These are phyloP conservation scores for Chaetura pelagica DNA, from an alignment of 2,113 vertebrate genomes.

Conservation along the genomic window DNA sequence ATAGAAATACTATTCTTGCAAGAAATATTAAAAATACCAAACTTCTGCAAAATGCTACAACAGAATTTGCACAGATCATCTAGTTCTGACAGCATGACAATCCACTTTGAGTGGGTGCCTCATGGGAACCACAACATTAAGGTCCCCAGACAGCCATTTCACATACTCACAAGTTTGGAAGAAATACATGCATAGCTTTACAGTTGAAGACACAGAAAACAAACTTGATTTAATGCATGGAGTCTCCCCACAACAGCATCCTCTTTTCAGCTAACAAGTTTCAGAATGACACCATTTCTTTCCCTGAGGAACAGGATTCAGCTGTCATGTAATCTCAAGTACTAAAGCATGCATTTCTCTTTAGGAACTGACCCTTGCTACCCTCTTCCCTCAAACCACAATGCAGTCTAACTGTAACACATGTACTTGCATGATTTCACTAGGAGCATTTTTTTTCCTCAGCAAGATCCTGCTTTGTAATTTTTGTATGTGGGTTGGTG, in stretches of 20 bases:
- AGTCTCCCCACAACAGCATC: neutral
- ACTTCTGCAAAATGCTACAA: neutral
- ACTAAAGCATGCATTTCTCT: neutral
- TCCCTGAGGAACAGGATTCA: neutral
- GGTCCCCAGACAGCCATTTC: neutral
- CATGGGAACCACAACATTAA: neutral
- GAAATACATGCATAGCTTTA: neutral
- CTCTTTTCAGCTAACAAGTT: neutral
- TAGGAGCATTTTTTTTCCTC: neutral
- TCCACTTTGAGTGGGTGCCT: slow-evolving; percentile 11
- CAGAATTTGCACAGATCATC: neutral
- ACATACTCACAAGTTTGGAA: neutral
- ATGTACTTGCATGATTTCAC: neutral
- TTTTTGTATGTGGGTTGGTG: neutral
- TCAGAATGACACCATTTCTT: neutral
- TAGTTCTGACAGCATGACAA: neutral
- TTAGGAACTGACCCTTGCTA: neutral
- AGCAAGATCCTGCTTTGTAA: neutral
- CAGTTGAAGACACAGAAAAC: neutral
- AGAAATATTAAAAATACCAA: neutral
- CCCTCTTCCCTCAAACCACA: neutral
- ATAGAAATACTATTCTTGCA: neutral
- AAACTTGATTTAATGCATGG: neutral
- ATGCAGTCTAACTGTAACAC: neutral
- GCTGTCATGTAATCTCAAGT: neutral